Percentiles rank a stretch among this genome's conserved stretches.
These are phyloP conservation scores for Catostomus latipinnis DNA, from an alignment of 2,797 vertebrate species.

Conservation along the genomic window DNA sequence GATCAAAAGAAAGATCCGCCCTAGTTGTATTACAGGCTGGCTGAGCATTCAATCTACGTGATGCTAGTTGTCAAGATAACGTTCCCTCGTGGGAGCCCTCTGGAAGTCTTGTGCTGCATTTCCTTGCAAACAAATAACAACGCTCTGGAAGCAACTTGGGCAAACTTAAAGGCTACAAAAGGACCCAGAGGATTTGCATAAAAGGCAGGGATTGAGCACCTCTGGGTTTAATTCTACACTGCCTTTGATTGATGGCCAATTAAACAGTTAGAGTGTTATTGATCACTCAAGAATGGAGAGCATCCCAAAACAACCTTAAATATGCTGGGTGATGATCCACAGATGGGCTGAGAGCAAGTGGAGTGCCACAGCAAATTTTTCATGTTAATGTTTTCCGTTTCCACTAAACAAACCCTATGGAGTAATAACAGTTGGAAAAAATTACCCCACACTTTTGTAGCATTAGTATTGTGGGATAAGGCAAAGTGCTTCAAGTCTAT, in stretches of 20 bases:
- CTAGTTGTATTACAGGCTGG: constrained; percentile 35
- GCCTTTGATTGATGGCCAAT: constrained; percentile 84
- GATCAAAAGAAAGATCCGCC: constrained; percentile 27
- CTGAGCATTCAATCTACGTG: neutral
- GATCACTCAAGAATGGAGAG: constrained; percentile 73
- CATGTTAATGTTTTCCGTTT: constrained; percentile 44
- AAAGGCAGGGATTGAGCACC: constrained; percentile 78
- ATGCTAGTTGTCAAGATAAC: constrained; percentile 59
- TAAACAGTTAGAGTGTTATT: constrained; percentile 79
- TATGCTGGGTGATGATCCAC: constrained; percentile 43
- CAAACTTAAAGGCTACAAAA: constrained; percentile 73
- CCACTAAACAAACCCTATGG: constrained; percentile 36
- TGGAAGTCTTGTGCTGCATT: constrained; percentile 73
- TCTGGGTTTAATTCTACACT: constrained; percentile 74
- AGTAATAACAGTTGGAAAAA: constrained; percentile 37
- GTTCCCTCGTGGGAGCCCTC: constrained; percentile 77
- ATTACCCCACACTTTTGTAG: constrained; percentile 10
- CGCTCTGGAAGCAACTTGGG: constrained; percentile 70
- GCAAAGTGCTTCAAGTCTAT: constrained; percentile 32
- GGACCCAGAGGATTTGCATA: constrained; percentile 76
- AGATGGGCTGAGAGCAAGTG: constrained; percentile 42
- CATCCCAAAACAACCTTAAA: constrained; percentile 71
- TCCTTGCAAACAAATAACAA: constrained; percentile 72
- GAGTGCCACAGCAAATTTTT: constrained; percentile 29
- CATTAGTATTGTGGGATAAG: constrained; percentile 25